Conservation (phyloP, 2,888 invertebrate species). For the Hyposoter didymator region DNA sequence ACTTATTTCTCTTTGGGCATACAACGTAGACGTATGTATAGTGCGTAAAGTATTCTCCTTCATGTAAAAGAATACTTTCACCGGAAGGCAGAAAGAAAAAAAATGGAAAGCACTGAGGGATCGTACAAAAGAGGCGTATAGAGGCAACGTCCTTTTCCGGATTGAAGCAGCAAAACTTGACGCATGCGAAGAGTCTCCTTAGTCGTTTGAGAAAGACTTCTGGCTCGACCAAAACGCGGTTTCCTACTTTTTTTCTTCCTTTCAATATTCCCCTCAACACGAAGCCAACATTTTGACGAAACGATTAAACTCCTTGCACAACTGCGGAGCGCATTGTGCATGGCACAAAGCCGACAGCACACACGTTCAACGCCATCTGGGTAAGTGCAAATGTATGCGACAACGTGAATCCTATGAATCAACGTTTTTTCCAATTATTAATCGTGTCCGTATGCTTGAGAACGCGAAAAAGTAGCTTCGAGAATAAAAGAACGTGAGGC, state of each 20-base stretch:
- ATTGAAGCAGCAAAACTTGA: background rate
- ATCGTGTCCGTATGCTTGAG: background rate
- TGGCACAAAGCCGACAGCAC: background rate
- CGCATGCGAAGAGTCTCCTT: constrained; percentile 6
- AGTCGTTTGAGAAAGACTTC: constrained; percentile 14
- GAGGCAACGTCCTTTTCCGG: background rate
- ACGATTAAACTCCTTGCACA: constrained; percentile 1
- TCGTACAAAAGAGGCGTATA: background rate
- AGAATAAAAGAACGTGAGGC: background rate
- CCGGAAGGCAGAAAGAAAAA: background rate
- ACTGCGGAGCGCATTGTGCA: background rate
- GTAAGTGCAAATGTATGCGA: background rate
- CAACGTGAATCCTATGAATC: background rate
- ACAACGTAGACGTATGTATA: background rate
- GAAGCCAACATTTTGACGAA: constrained; percentile 9
- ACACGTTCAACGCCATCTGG: background rate
- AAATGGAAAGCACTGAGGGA: background rate
- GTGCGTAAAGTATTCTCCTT: background rate
- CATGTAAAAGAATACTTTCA: background rate
- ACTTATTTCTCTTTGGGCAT: constrained; percentile 8
- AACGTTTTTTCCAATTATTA: background rate
- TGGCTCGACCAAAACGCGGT: constrained; percentile 26
- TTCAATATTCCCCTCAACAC: background rate
- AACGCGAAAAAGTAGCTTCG: background rate
- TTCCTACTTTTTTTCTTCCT: background rate